Evolutionary conservation across 2,113 vertebrate species (phyloP), one percentile per base, ranked within the genome.

Genomic region (Zosterops borbonicus): DNA sequence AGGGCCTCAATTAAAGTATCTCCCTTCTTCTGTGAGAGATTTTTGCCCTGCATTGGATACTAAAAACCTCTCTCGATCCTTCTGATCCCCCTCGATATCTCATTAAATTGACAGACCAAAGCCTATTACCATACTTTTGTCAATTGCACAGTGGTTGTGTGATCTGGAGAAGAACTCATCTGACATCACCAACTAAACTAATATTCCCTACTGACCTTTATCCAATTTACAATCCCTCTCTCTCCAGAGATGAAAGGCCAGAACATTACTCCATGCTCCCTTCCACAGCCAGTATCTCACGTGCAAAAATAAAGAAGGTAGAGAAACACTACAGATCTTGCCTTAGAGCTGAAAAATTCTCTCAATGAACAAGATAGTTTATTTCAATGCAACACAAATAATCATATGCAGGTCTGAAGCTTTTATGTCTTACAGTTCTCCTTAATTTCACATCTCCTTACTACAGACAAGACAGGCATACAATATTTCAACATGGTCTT

Each of bases 371-470:
- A 95, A 90, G 46, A 92, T 7, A 79, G 92, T 96, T 97, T 94
- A 95, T 89, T 96, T 97, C 62, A 89, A 87, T 96, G 95, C 95
- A 94, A 93, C 86, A 92, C 69, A 63, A 87, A 87, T 96, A 95
- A 96, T 96, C 85, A 96, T 87, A 97, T 60, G 62, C 65, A 94
- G 52, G 71, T 96, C 92, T 94, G 49, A 77, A 95, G 59, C 83
- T 84, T 96, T 96, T 92, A 85, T 82, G 77, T 95, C 97, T 97
- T 97, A 97, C 52, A 94, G 70, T 60, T 93, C 63, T 94, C 79
- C 65, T 96, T 98, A 96, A 97, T 96, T 97, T 85, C 33, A 80
- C 56, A 83, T 97, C 58, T 97, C 73, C 79, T 78, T 92, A 31
- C 25, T 85, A 81, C 49, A 95, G 87, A 95, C 33, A 70, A 74